These are phyloP conservation scores for Steromphala cineraria DNA, from an alignment of 2,888 invertebrate genomes.

Conservation along the genomic window DNA sequence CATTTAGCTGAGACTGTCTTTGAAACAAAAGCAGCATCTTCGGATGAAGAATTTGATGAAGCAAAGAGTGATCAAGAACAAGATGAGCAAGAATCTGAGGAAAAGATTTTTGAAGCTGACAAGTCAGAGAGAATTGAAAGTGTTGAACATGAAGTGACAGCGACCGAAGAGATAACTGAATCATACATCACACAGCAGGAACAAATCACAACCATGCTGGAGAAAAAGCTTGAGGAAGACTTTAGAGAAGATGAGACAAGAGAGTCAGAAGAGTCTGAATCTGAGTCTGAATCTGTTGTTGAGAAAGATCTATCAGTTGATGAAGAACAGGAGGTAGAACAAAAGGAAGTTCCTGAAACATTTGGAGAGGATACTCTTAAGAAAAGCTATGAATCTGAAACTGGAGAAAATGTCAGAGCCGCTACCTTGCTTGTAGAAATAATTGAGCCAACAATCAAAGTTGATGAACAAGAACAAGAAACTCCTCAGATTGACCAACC, in stretches of 20 bases:
- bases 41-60: slow-evolving; percentile 4
- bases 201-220: background rate
- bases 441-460: background rate
- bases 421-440: no score
- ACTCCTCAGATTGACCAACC: background rate
- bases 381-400: slow-evolving; percentile 1
- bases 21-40: background rate
- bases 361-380: background rate
- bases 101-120: background rate
- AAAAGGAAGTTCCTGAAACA: background rate
- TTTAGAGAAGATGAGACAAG: background rate
- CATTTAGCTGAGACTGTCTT: background rate
- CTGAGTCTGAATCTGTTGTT: slow-evolving; percentile 18
- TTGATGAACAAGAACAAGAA: background rate
- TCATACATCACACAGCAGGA: background rate
- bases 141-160: background rate
- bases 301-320: slow-evolving; percentile 21
- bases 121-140: background rate
- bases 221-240: background rate
- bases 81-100: slow-evolving; percentile 14
- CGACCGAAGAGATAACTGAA: background rate
- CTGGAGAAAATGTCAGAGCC: slow-evolving; percentile 23
- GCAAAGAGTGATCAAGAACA: slow-evolving; percentile 23
- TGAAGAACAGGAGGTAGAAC: background rate
- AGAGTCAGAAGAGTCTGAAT: background rate